phyloP scores from a whole-genome alignment of 2,888 invertebrate species.

The Phaedon cochleariae region DNA sequence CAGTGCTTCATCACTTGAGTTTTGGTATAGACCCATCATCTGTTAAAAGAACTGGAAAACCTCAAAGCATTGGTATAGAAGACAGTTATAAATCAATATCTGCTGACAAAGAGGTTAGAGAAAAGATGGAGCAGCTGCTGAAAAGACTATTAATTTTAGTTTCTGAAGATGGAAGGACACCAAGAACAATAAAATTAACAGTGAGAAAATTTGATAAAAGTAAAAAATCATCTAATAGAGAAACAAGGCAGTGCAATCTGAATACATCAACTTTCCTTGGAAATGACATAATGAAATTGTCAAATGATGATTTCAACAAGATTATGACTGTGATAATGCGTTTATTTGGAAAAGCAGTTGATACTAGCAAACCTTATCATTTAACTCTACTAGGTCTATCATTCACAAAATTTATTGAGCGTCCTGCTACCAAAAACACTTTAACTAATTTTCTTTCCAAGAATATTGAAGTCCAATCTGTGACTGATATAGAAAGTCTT shows the following conservation, averaged over 20 bases:
- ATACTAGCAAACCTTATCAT: constrained; percentile 78
- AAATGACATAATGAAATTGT: constrained; percentile 52
- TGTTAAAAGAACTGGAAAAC: constrained; percentile 79
- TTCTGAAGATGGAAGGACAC: constrained; percentile 80
- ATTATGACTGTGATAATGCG: constrained; percentile 76
- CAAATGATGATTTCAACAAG: constrained; percentile 69
- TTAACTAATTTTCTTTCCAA: constrained; percentile 80
- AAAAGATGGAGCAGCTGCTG: constrained; percentile 74
- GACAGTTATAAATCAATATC: constrained; percentile 80
- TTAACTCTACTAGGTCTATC: constrained; percentile 82
- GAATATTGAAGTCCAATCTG: constrained; percentile 81
- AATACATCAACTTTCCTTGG: constrained; percentile 70
- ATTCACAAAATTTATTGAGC: constrained; percentile 82
- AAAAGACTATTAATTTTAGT: constrained; percentile 76
- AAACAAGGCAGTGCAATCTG: constrained; percentile 79
- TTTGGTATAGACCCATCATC: constrained; percentile 78
- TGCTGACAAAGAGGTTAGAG: constrained; percentile 76
- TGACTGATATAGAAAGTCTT: constrained; percentile 72
- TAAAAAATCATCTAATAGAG: constrained; percentile 72
- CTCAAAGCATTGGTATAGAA: constrained; percentile 82
- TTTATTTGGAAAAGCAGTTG: constrained; percentile 77
- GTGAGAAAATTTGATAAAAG: constrained; percentile 77
- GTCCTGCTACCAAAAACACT: constrained; percentile 68
- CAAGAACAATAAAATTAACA: constrained; percentile 77
- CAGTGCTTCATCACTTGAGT: constrained; percentile 74